A percentile compares a stretch with the other conserved stretches of the same genome.
Conservation (phyloP, 1,140 invertebrate species). For the Gryllus bimaculatus region DNA sequence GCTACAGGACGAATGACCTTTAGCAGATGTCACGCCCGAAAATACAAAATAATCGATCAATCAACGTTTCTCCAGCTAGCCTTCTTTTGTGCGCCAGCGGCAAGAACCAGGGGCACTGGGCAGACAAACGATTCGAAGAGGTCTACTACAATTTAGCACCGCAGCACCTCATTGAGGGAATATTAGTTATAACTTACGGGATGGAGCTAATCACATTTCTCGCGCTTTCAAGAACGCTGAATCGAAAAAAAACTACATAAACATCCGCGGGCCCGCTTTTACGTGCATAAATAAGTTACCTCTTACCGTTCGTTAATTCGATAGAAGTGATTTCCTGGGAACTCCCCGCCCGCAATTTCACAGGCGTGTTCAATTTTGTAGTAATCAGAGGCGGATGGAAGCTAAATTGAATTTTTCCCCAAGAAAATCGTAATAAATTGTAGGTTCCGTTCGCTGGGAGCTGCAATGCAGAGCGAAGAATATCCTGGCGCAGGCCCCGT, state of each 20-base stretch:
- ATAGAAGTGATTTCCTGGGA: background rate
- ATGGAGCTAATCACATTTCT: background rate
- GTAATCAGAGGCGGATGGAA: background rate
- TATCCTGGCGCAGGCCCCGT: background rate
- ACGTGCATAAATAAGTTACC: background rate
- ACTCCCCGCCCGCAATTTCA: background rate
- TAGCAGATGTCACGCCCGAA: no score
- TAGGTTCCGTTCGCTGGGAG: background rate
- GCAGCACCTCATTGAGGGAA: no score
- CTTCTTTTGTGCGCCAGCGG: no score
- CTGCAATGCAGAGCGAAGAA: background rate
- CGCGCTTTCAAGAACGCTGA: background rate
- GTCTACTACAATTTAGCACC: no score
- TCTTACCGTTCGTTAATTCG: background rate
- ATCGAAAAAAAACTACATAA: background rate
- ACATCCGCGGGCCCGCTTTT: background rate
- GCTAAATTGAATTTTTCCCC: background rate
- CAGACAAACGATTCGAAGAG: no score
- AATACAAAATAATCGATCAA: no score
- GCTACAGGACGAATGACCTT: no score
- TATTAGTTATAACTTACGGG: background rate
- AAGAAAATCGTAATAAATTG: conserved; percentile 6
- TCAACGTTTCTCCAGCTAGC: no score
- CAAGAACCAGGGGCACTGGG: no score
- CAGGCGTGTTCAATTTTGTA: background rate